These are phyloP conservation scores for Limnephilus marmoratus DNA, from an alignment of 2,888 invertebrate species.

Conservation along the genomic window DNA sequence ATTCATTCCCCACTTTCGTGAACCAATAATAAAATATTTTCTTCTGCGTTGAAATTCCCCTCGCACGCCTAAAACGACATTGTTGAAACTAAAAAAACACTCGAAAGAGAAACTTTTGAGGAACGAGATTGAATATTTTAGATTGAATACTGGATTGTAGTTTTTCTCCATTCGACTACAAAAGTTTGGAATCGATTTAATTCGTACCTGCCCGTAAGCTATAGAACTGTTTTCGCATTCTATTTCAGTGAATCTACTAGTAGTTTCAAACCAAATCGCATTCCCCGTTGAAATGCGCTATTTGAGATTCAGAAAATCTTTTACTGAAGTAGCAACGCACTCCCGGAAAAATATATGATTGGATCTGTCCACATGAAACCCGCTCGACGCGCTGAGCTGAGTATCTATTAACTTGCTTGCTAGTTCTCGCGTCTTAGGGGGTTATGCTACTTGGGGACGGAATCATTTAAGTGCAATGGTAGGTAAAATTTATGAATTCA, in stretches of 20 bases:
- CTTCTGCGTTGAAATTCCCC: neutral
- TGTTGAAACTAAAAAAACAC: neutral
- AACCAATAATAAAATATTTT: neutral
- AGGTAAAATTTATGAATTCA: no score
- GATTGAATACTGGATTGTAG: constrained; percentile 2
- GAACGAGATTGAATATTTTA: constrained; percentile 15
- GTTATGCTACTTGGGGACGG: no score
- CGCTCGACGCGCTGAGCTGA: no score
- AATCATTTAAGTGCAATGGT: no score
- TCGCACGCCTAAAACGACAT: neutral
- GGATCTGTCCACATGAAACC: no score
- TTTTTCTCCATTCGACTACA: constrained; percentile 20
- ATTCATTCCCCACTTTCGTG: neutral
- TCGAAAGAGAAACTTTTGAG: neutral
- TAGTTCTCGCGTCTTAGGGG: no score
- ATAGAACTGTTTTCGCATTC: neutral
- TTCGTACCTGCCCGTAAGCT: neutral
- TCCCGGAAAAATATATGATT: neutral
- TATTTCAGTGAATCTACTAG: constrained; percentile 5
- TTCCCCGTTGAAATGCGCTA: neutral
- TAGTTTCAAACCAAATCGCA: neutral
- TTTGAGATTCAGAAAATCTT: neutral
- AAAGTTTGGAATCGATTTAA: constrained; percentile 8
- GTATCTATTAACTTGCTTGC: no score
- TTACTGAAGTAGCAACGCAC: neutral